Percentiles rank a stretch among this genome's conserved stretches.
Conservation (phyloP, 2,888 invertebrate species). For the Ichneumoninae sp. region DNA sequence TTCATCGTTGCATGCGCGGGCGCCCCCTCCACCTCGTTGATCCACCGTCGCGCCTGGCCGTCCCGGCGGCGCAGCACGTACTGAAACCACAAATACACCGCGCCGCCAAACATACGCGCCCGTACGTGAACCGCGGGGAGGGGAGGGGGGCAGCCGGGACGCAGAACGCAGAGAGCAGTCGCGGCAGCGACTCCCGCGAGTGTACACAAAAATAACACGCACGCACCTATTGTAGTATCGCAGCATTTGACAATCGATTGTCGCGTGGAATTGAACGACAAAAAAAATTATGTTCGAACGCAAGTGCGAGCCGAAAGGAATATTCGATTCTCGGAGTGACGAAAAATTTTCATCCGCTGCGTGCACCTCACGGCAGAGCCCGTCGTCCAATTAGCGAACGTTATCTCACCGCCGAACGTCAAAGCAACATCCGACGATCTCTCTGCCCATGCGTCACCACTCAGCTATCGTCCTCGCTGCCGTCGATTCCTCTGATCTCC, state of each 20-base stretch:
- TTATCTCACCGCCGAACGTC: constrained; percentile 1
- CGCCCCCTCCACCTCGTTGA: not conserved
- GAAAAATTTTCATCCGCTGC: not conserved
- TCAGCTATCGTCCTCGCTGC: not conserved
- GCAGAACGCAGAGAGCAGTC: not conserved
- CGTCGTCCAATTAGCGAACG: not conserved
- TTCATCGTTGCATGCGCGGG: not conserved
- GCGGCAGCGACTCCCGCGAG: constrained; percentile 3
- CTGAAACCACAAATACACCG: not conserved
- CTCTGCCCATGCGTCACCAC: not conserved
- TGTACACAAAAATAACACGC: not conserved
- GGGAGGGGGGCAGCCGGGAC: not conserved
- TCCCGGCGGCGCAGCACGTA: not conserved
- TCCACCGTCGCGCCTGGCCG: not conserved
- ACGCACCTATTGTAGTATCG: not conserved
- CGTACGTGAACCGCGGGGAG: not conserved
- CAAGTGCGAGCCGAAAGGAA: not conserved
- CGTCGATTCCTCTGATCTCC: not conserved
- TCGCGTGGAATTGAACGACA: not conserved
- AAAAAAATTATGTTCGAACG: not conserved
- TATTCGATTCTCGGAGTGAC: not conserved
- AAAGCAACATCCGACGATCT: not conserved
- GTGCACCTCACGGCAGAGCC: not conserved
- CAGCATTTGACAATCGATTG: not conserved
- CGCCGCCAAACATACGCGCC: not conserved